Evolutionary conservation across 2,888 invertebrate species (phyloP).

Genomic region (Lepidochrysops patricia): DNA sequence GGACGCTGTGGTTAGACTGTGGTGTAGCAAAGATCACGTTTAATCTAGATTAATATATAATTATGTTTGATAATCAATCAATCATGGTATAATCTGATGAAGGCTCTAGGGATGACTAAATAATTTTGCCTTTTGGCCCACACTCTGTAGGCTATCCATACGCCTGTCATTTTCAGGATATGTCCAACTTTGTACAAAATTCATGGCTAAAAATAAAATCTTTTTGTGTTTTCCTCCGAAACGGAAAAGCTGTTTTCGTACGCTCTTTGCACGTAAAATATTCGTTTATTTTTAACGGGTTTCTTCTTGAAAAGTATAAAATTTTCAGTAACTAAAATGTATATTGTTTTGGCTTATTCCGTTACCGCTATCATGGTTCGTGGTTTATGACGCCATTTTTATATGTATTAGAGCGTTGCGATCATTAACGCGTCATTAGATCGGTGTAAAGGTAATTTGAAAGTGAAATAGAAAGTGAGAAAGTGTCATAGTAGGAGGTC

Average conservation of each 20-base stretch:
- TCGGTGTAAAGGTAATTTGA: not conserved
- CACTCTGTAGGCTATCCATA: not conserved
- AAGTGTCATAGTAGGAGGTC: constrained; percentile 11
- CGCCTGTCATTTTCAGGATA: not conserved
- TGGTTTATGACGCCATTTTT: constrained; percentile 10
- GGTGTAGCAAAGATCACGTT: too few relatives aligned
- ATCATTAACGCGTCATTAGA: constrained; percentile 11
- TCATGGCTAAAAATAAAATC: too few relatives aligned
- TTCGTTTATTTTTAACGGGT: not conserved
- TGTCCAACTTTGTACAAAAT: not conserved
- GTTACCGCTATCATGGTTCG: not conserved
- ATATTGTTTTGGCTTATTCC: too few relatives aligned
- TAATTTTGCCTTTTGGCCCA: too few relatives aligned
- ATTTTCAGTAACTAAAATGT: too few relatives aligned
- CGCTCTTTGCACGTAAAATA: not conserved
- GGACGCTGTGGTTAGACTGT: not conserved
- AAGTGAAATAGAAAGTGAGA: constrained; percentile 15
- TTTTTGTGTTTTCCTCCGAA: too few relatives aligned
- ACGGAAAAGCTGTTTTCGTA: too few relatives aligned
- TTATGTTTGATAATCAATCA: too few relatives aligned
- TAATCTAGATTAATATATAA: not conserved
- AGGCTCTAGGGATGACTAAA: not conserved
- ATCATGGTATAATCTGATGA: not conserved
- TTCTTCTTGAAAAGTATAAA: not conserved
- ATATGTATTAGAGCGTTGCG: constrained; percentile 7